A percentile compares a stretch with the other conserved stretches of the same genome.
Evolutionary conservation across 2,113 vertebrate genomes (phyloP).

Genomic region (Bungarus multicinctus): DNA sequence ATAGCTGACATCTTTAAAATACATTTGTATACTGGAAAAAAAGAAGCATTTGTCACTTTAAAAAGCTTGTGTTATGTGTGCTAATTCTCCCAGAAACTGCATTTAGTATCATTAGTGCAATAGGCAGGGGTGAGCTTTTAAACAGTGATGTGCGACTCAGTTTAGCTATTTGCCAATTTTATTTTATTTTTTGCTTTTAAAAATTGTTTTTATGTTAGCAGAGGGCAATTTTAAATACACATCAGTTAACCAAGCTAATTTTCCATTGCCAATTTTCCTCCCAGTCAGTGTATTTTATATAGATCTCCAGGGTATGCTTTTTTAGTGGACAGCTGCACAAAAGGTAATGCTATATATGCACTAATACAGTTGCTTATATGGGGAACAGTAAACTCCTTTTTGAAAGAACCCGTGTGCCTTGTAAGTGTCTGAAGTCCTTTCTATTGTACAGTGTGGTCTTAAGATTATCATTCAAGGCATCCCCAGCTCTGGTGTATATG

Average conservation of each 20-base stretch:
- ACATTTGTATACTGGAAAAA: neutral
- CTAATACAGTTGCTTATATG: neutral
- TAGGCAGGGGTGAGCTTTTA: neutral
- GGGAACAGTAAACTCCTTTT: neutral
- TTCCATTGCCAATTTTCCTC: neutral
- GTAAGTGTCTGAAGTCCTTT: neutral
- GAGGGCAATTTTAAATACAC: slow-evolving; percentile 4
- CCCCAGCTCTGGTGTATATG: neutral
- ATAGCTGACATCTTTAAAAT: neutral
- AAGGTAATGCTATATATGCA: neutral
- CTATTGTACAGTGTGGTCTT: neutral
- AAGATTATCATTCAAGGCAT: neutral
- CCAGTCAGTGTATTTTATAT: neutral
- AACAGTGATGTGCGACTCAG: neutral
- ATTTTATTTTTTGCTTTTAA: neutral
- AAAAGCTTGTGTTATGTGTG: neutral
- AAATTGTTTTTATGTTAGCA: neutral
- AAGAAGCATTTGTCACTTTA: neutral
- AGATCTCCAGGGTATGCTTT: neutral
- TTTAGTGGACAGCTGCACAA: neutral
- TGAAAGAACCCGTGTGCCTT: neutral
- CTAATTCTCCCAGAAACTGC: neutral
- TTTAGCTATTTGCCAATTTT: neutral
- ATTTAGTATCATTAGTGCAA: neutral
- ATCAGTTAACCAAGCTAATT: neutral